Evolutionary conservation across 2,797 vertebrate species (phyloP), one percentile per base, ranked within the genome.

Genomic region (Gymnodraco acuticeps): DNA sequence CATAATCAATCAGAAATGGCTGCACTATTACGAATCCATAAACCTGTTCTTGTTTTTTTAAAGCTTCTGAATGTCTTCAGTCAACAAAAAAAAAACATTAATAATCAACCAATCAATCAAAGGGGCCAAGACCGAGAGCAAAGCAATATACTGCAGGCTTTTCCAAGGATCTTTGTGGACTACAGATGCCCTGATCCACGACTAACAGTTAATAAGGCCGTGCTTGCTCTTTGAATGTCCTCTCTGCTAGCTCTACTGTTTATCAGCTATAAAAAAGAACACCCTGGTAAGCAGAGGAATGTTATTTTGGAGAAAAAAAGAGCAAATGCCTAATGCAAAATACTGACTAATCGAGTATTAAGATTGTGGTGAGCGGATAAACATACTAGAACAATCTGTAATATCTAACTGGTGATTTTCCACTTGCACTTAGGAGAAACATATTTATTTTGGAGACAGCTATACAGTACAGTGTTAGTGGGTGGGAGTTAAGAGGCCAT

Each of bases 61-160:
- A 58, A 60, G 11, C 10, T 59, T 43, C 43, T 50, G 10, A 9
- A 51, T 38, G 20, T 65, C 14, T 80, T 70, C 61, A 43, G 62
- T 27, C 51, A 61, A 53, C 46, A 75, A 78, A 80, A 67, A 76
- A 63, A 45, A 17, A 6, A 45, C 45, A 80, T 88, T 92, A 88
- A 90, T 90, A 81, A 88, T 91, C 77, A 88, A 91, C 83, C 61
- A n/a, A n/a, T n/a, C n/a, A n/a, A n/a, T n/a, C n/a, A 59, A 56
- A 58, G 63, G 17, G 56, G 66, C 53, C 16, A 43, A 48, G 46
- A 84, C 12, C 46, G 61, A 52, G 60, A 51, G 52, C 64, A 64
- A 75, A 80, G 69, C 46, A 80, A 51, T 73, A 48, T 33, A 61
- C 58, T 58, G n/a, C 67, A 16, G 45, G 43, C 53, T 73, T 78